Evolutionary conservation across 2,113 vertebrate genomes (phyloP), one percentile per base, ranked within the genome.

Genomic region (Suncus etruscus): DNA sequence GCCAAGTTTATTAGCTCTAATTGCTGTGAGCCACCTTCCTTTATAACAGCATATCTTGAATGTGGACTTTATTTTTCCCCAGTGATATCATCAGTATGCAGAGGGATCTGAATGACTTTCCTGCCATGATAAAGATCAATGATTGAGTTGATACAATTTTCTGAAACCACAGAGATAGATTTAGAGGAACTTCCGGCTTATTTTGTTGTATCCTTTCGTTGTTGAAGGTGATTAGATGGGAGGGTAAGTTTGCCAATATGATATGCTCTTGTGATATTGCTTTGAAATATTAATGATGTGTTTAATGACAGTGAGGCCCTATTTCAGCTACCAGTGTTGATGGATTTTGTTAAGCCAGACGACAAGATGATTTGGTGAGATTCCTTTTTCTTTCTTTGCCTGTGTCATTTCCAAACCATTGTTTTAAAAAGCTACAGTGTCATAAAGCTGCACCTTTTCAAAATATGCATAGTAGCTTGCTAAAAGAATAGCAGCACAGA

Each of bases 201-300:
- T 39, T 77, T 12, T 80, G 31, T 72, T 86, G 4, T 20, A 9
- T 85, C 32, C 48, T 51, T 93, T 87, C 31, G 7, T 39, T 87
- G 54, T 24, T 16, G 14, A 84, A 18, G 25, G 29, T n/a, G 78
- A 65, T 29, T 77, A 72, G 9, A 1, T 8, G 89, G 54, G 48
- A 69, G 24, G 58, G 5, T 77, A 50, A 77, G 47, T 31, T 83
- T 87, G 85, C 66, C 74, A 80, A 83, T 48, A 32, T 22, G 11
- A 73, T 76, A 25, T 65, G 27, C 11, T 80, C 48, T 86, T 84
- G 47, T 84, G 48, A 69, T 54, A 61, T 81, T 66, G 74, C 31
- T 58, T 89, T 73, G 68, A 93, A 93, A 91, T 92, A 61, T 83
- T 58, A 76, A 74, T 39, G 15, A 29, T 29, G 15, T 73, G 39